These are phyloP conservation scores for Monarcha castaneiventris DNA, from an alignment of 2,113 vertebrate species.

Conservation along the genomic window DNA sequence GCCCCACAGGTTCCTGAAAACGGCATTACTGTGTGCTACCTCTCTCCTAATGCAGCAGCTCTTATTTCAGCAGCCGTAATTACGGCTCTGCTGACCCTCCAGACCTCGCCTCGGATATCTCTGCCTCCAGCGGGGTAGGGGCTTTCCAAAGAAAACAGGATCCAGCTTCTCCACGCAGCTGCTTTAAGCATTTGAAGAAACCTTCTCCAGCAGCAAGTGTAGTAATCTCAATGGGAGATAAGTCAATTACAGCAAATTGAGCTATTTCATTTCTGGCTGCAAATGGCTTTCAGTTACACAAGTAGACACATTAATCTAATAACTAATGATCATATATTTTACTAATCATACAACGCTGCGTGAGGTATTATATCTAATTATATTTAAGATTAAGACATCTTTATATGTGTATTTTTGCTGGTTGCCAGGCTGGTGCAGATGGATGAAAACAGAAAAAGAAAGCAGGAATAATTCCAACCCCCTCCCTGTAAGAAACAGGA, in stretches of 20 bases:
- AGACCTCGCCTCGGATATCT: not conserved
- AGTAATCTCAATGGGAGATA: constrained; percentile 79
- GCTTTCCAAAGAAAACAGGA: constrained; percentile 14
- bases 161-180: constrained; percentile 57
- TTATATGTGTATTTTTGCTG: constrained; percentile 71
- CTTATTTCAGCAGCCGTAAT: not conserved
- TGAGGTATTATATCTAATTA: constrained; percentile 83
- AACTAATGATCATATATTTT: constrained; percentile 85
- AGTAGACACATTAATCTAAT: constrained; percentile 85
- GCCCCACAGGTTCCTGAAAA: not conserved
- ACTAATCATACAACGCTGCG: constrained; percentile 79
- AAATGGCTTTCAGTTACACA: constrained; percentile 83
- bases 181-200: constrained; percentile 66
- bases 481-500: not conserved
- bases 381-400: constrained; percentile 85
- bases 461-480: not conserved
- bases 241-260: constrained; percentile 85
- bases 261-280: constrained; percentile 82
- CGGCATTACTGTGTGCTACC: rapidly evolving
- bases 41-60: not conserved
- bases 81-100: not conserved
- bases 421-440: constrained; percentile 60
- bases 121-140: not conserved
- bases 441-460: constrained; percentile 31
- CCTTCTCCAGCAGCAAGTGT: constrained; percentile 72